Evolutionary conservation across 1,140 invertebrate species (phyloP), one percentile per base, ranked within the genome.

Genomic region (Pseudomyrmex sp.): DNA sequence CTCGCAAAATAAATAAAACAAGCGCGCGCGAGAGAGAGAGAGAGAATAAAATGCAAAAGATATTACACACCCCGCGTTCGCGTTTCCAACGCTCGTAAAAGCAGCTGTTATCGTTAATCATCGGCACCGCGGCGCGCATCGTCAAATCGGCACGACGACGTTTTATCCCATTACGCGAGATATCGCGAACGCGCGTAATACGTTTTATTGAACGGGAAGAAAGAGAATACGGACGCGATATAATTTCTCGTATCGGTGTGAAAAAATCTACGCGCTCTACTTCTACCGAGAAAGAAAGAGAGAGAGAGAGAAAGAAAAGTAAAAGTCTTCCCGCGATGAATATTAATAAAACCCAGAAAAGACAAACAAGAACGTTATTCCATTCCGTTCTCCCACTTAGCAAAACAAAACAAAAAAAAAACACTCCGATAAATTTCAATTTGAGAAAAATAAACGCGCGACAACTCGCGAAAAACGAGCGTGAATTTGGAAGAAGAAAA

Each of bases 101-200:
- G 54, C 76, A 72, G 76, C 76, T 72, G 76, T 80, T 80, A 80
- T 72, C 76, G 76, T 80, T 80, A 72, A 80, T 80, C 76, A 80
- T 72, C 15, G 35, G 46, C n/a, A 15, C 54, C 54, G 66, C 15
- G 26, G 65, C 15, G 65, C 15, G 66, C 54, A 50, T 23, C 68
- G 50, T 70, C 68, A 20, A 70, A 70, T 70, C 68, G 50, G 26
- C 35, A 35, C 54, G n/a, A 35, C 54, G n/a, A 23, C 68, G 68
- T 52, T 80, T 58, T 58, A 58, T 70, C 76, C 76, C 18, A 72
- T 80, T 56, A 46, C 50, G 23, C 44, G 76, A 20, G 59, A 62
- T 35, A 10, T 18, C 23, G 20, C 9, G 46, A 63, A 76, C 46
- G 15, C 68, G 46, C 20, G 54, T 44, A 44, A 18, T 62, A 7